A percentile compares a stretch with the other conserved stretches of the same genome.
phyloP scores from a whole-genome alignment of 2,888 invertebrate genomes.

The Ectemnius lituratus region DNA sequence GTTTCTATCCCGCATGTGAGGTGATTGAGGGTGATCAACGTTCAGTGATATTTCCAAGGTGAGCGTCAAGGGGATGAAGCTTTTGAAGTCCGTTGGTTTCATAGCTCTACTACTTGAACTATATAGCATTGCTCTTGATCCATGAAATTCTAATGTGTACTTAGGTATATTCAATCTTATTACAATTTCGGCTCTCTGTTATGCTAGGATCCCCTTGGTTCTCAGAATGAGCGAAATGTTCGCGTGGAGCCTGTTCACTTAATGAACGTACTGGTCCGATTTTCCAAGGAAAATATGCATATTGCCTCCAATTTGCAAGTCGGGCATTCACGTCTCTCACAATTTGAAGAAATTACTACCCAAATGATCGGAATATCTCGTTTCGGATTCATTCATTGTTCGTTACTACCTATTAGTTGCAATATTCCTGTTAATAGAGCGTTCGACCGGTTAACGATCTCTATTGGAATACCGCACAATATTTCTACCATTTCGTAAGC shows the following conservation, averaged over 20 bases:
- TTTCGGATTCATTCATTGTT: neutral
- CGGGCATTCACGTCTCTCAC: neutral
- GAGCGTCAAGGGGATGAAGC: slow-evolving; percentile 15
- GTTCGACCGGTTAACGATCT: neutral
- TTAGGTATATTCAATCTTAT: neutral
- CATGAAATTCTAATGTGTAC: slow-evolving; percentile 30
- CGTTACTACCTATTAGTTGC: neutral
- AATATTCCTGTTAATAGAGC: neutral
- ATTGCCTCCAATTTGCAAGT: neutral
- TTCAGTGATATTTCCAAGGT: slow-evolving; percentile 9
- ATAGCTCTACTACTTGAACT: neutral
- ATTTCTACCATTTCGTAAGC: neutral
- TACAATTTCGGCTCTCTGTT: slow-evolving; percentile 6
- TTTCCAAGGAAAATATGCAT: neutral
- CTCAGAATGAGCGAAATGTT: slow-evolving; percentile 22
- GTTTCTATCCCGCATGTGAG: slow-evolving; percentile 25
- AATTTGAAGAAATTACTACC: neutral
- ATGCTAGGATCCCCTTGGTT: neutral
- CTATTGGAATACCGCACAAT: neutral
- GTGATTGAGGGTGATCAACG: slow-evolving; percentile 22
- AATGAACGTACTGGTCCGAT: slow-evolving; percentile 1
- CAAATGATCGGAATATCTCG: neutral
- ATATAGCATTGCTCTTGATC: slow-evolving; percentile 17
- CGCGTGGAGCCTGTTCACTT: neutral
- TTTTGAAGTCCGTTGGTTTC: neutral